Evolutionary conservation across 1,140 invertebrate genomes (phyloP).

Genomic region (Trichoplusia ni): DNA sequence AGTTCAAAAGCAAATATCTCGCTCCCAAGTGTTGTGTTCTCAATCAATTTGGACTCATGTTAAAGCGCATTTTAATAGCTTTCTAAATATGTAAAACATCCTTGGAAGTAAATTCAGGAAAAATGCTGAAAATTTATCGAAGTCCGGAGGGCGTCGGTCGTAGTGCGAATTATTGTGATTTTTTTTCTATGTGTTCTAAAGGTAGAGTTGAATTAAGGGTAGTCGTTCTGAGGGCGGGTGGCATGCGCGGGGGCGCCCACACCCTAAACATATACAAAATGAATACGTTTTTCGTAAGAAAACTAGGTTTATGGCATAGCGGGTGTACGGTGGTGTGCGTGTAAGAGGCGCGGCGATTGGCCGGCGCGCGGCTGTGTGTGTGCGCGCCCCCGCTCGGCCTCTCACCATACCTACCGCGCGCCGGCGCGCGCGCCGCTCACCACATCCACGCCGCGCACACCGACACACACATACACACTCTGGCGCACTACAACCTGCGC

Average conservation of each 20-base stretch:
- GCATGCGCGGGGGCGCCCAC: constrained; percentile 55
- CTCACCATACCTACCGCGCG: constrained; percentile 48
- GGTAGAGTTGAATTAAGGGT: not conserved
- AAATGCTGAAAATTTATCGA: constrained; percentile 39
- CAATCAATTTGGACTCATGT: constrained; percentile 27
- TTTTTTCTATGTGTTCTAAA: constrained; percentile 54
- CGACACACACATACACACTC: constrained; percentile 30
- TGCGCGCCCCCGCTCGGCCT: constrained; percentile 49
- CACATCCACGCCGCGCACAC: constrained; percentile 31
- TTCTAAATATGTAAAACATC: constrained; percentile 21
- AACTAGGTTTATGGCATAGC: constrained; percentile 47
- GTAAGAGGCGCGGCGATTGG: constrained; percentile 58
- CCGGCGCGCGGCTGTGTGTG: constrained; percentile 46
- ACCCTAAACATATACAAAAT: constrained; percentile 69
- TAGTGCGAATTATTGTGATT: constrained; percentile 52
- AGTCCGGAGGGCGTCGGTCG: constrained; percentile 14
- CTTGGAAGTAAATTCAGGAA: constrained; percentile 22
- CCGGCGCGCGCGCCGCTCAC: constrained; percentile 31
- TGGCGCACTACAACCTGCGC: constrained; percentile 13
- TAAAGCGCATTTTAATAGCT: constrained; percentile 38
- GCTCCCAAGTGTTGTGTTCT: not conserved
- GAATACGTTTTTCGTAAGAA: constrained; percentile 49
- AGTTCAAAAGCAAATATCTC: constrained; percentile 19
- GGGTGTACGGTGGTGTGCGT: constrained; percentile 45
- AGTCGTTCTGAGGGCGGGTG: constrained; percentile 23